Conservation (phyloP, 2,797 vertebrate genomes). For the Enteromius unitaeniatus region DNA sequence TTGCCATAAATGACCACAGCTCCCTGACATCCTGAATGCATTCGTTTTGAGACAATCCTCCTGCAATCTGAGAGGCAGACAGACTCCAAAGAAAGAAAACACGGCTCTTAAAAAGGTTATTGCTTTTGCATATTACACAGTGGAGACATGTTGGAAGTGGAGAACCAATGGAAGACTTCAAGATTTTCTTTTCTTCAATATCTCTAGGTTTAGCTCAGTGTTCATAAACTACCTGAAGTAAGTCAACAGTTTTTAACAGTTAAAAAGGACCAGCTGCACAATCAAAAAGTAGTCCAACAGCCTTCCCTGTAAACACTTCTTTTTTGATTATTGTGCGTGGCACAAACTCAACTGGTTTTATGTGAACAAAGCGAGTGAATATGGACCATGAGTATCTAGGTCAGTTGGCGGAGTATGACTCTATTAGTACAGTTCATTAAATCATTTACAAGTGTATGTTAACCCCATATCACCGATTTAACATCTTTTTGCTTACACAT, state of each 20-base stretch:
- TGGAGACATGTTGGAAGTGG: constrained; percentile 78
- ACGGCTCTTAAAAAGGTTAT: constrained; percentile 79
- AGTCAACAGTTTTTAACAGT: constrained; percentile 75
- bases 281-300: constrained; percentile 84
- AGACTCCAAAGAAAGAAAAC: constrained; percentile 68
- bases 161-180: constrained; percentile 84
- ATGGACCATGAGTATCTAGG: constrained; percentile 75
- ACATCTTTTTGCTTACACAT: constrained; percentile 77
- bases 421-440: constrained; percentile 86
- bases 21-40: constrained; percentile 76
- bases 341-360: constrained; percentile 70
- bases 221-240: constrained; percentile 88
- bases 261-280: constrained; percentile 79
- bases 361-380: constrained; percentile 80
- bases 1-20: constrained; percentile 69
- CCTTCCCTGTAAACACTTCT: constrained; percentile 83
- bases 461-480: constrained; percentile 78
- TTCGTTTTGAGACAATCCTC: constrained; percentile 71
- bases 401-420: constrained; percentile 81
- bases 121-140: constrained; percentile 83
- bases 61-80: constrained; percentile 71
- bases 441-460: constrained; percentile 82
- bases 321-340: constrained; percentile 76
- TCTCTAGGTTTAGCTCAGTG: constrained; percentile 83
- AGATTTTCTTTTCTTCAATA: constrained; percentile 68